phyloP scores from a whole-genome alignment of 2,113 vertebrate species.

The Calonectris borealis region DNA sequence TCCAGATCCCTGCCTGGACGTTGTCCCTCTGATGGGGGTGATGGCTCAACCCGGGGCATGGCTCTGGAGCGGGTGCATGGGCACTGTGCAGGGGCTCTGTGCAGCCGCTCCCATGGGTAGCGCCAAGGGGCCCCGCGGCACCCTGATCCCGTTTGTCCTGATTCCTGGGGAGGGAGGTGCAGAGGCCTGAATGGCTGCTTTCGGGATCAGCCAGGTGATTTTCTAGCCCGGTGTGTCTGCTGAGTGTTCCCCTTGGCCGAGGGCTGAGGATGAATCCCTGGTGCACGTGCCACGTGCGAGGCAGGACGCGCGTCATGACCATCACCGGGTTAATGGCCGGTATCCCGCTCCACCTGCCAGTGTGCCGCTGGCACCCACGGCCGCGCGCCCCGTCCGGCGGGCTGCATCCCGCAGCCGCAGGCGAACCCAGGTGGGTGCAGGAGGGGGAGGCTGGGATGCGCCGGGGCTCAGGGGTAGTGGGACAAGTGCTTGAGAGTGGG shows the following conservation, averaged over 20 bases:
- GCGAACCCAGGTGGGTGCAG: constrained; percentile 5
- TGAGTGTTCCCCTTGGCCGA: neutral
- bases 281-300: neutral
- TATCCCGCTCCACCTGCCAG: neutral
- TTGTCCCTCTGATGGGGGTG: neutral
- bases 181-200: neutral
- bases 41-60: rapidly evolving
- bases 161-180: constrained; percentile 55
- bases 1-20: neutral
- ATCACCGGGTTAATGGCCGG: neutral
- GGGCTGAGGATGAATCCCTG: neutral
- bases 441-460: rapidly evolving
- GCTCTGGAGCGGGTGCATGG: neutral
- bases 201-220: neutral
- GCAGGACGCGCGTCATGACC: neutral
- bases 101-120: neutral
- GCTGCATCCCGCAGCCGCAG: neutral
- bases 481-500: neutral
- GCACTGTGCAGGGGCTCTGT: neutral
- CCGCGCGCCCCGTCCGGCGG: rapidly evolving
- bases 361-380: neutral
- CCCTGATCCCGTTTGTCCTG: constrained; percentile 17
- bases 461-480: rapidly evolving
- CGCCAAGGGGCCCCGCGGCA: neutral
- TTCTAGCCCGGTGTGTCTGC: neutral